Evolutionary conservation across 2,113 vertebrate species (phyloP).

Genomic region (Isurus oxyrinchus): DNA sequence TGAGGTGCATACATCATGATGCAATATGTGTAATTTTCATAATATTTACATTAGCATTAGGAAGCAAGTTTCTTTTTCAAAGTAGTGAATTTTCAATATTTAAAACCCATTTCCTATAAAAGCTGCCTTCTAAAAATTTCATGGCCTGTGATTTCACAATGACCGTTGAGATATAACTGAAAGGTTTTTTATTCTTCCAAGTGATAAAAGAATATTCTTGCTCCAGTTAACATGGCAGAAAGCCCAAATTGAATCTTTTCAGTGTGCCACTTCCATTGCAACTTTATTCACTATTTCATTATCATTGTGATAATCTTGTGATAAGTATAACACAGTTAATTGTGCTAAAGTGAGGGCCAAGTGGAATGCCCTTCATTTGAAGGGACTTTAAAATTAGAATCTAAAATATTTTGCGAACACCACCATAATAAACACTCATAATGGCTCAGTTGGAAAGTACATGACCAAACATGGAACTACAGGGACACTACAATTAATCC

Average conservation of each 20-base stretch:
- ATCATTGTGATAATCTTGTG: not conserved
- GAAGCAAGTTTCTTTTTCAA: slow-evolving; percentile 63
- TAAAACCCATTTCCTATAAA: slow-evolving; percentile 83
- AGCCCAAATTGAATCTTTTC: slow-evolving; percentile 20
- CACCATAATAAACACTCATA: not conserved
- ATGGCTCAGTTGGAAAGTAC: not conserved
- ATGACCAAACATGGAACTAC: not conserved
- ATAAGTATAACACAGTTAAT: not conserved
- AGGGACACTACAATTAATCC: not conserved
- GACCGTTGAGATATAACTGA: slow-evolving; percentile 58
- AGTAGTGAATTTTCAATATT: slow-evolving; percentile 69
- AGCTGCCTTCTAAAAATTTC: slow-evolving; percentile 75
- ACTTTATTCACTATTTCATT: not conserved
- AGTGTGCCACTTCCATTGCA: not conserved
- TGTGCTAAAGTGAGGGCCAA: not conserved
- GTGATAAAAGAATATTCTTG: slow-evolving; percentile 58
- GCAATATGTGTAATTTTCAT: not conserved
- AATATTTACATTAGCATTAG: slow-evolving; percentile 48
- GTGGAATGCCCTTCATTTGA: not conserved
- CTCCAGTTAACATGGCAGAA: not conserved
- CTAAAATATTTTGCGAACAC: not conserved
- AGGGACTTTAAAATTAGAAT: not conserved
- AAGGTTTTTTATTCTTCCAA: slow-evolving; percentile 60
- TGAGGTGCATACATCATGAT: not conserved
- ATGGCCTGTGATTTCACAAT: slow-evolving; percentile 62